Base-by-base conservation (phyloP, 64 coral and sea anemone genomes). In the Porites australiensis region DNA sequence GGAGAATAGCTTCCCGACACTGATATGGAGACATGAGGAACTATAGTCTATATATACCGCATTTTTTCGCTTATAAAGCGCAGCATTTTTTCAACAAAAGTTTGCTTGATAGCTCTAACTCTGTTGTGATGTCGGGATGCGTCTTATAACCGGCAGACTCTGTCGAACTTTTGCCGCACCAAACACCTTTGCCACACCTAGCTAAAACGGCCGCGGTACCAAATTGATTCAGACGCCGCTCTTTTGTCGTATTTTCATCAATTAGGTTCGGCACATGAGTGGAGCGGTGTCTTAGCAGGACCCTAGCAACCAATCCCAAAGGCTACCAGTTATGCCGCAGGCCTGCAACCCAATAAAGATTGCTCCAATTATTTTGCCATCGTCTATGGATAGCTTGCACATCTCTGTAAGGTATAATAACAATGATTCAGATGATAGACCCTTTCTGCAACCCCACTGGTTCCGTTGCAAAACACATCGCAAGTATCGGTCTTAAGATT, bases 361-460 rank as follows among this genome's bases (percentile, higher is more conserved):
- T 9, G 47, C 71, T 18, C 72, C 72, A 18, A 77, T 62, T 19
- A 75, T 60, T 88, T 88, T 88, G 6, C 86, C 86, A 57, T 54
- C 18, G 46, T 63, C 54, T n/a, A 88, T 46, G 20, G 69, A 51
- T 27, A 2, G n/a, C 27, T 76, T 88, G 71, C 86, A 88, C 47
- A 43, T 18, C 63, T 65, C 70, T 18, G 72, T 77, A 75, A 46
- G n/a, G n/a, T n/a, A n/a, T n/a, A 88, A 11, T 27, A 88, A 44
- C 27, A 88, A 48, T 7, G 74, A 63, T 47, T 88, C 71, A 11
- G 86, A 62, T 19, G 89, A 90, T 13, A 52, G 13, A 80, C 77
- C 77, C 15, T 82, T 90, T 37, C 64, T 82, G 27, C 74, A 90
- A 13, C 77, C 77, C 77, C 89, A 90, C 8, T 90, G 77, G 18